Evolutionary conservation across 2,113 vertebrate species (phyloP), one percentile per base, ranked within the genome.

Genomic region (Anser cygnoides): DNA sequence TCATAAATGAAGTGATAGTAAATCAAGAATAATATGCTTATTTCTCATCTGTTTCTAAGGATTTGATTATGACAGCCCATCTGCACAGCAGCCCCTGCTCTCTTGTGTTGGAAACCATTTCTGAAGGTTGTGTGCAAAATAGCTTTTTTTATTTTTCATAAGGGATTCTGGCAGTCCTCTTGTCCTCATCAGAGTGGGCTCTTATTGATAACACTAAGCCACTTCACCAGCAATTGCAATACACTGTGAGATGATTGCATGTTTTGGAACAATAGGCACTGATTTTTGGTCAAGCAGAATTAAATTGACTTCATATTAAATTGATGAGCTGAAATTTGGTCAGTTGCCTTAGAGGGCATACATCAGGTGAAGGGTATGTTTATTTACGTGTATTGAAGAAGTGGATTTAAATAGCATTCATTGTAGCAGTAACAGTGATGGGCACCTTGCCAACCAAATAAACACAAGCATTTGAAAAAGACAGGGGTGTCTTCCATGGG

Each of bases 251-350:
- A 93, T 96, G 94, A 97, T 97, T 96, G 76, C 92, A 80, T 98
- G 92, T 97, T 98, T 98, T 96, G 93, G 96, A 98, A 97, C 91
- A 97, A 96, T 93, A 96, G 92, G 92, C 90, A 84, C 92, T 96
- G 95, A 97, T 98, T 98, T 97, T 97, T 97, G 95, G 93, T 97
- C 96, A 96, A 94, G 91, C 84, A 96, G 96, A 98, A 95, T 96
- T 98, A 97, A 97, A 98, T 92, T 95, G 92, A 95, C 94, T 98
- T 97, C 87, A 89, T 97, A 95, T 97, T 95, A 97, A 96, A 96
- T 81, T 96, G 95, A 95, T 97, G 96, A 96, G 77, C 91, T 95
- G 95, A 97, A 91, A 81, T 90, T 86, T 96, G 90, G 90, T 92
- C 95, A 92, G 78, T 68, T 85, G 93, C 78, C 73, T 91, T 94